Conservation (phyloP, 2,797 vertebrate genomes). For the Trichosurus vulpecula region DNA sequence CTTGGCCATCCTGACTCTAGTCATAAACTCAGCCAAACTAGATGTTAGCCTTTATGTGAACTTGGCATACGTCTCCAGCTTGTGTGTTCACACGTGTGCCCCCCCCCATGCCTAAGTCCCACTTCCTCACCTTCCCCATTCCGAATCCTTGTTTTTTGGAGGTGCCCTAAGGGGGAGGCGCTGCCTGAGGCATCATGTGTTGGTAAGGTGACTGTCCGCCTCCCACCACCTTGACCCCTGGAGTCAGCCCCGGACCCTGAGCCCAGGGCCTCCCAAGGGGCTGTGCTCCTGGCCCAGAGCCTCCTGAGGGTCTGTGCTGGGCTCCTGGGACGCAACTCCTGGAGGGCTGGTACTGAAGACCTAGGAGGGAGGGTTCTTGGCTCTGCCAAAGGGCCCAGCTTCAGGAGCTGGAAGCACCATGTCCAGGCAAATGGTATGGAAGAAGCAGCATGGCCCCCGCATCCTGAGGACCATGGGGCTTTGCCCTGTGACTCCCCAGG, state of each 20-base stretch:
- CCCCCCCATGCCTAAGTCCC: not conserved
- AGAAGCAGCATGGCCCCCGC: no score
- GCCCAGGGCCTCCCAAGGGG: no score
- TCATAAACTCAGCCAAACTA: not conserved
- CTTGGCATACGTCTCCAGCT: constrained; percentile 7
- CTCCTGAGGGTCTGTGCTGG: no score
- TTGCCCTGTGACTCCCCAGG: not conserved
- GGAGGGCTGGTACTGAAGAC: no score
- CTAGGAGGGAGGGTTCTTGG: no score
- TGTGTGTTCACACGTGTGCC: no score
- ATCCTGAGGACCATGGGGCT: not conserved
- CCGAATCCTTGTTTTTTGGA: not conserved
- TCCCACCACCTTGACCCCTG: not conserved
- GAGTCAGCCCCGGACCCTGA: not conserved
- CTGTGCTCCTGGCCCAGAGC: no score
- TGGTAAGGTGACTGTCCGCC: not conserved
- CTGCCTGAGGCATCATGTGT: not conserved
- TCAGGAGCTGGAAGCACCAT: no score
- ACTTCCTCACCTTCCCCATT: constrained; percentile 13
- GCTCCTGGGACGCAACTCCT: no score
- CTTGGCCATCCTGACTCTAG: not conserved
- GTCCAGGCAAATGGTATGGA: no score
- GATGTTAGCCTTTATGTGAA: constrained; percentile 2
- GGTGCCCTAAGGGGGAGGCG: not conserved
- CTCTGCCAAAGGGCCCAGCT: no score